phyloP scores from a whole-genome alignment of 92 coral and sea anemone genomes.

The Epizoanthus fatuus region DNA sequence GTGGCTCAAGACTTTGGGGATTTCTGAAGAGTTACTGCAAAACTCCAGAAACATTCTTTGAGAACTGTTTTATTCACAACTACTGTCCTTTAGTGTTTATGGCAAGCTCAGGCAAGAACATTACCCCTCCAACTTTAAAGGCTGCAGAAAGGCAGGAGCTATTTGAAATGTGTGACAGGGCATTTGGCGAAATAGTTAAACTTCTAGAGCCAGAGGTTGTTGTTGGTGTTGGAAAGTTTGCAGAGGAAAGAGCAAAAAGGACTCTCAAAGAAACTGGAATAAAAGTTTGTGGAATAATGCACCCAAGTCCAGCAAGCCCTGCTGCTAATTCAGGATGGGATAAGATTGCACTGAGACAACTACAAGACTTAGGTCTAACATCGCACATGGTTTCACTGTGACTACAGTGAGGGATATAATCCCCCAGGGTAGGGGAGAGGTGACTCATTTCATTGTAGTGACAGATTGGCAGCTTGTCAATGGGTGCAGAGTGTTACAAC shows the following conservation, averaged over 20 bases:
- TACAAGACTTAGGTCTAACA: slow-evolving; percentile 62
- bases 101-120: slow-evolving; percentile 80
- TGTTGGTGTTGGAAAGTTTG: slow-evolving; percentile 91
- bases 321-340: slow-evolving; percentile 86
- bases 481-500: no score
- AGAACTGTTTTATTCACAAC: slow-evolving; percentile 82
- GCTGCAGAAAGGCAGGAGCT: slow-evolving; percentile 67
- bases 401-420: not conserved
- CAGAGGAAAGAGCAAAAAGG: slow-evolving; percentile 75
- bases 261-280: slow-evolving; percentile 55
- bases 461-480: no score
- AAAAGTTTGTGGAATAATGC: slow-evolving; percentile 70
- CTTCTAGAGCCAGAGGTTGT: slow-evolving; percentile 66
- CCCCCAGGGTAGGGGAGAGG: no score
- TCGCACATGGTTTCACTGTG: slow-evolving; percentile 34
- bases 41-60: slow-evolving; percentile 75
- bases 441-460: not conserved
- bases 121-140: slow-evolving; percentile 81
- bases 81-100: slow-evolving; percentile 91
- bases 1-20: slow-evolving; percentile 92
- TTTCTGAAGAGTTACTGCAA: slow-evolving; percentile 76
- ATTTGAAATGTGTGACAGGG: slow-evolving; percentile 69
- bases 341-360: slow-evolving; percentile 69
- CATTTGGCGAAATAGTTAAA: slow-evolving; percentile 61
- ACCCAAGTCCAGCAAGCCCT: slow-evolving; percentile 93